Conservation (phyloP, 1,140 invertebrate species). For the Holcopasites calliopsidis region DNA sequence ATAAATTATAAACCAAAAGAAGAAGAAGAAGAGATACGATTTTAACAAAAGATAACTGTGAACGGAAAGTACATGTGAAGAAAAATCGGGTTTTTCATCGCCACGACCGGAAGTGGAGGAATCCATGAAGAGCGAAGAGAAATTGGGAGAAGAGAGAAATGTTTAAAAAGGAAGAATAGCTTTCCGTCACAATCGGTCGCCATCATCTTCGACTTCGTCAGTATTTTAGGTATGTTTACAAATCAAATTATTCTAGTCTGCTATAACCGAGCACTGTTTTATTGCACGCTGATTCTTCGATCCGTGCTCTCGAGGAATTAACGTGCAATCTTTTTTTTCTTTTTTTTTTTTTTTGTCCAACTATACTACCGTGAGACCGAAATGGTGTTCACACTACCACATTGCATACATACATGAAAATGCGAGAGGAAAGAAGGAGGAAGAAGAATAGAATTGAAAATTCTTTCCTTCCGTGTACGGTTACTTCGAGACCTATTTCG, state of each 20-base stretch:
- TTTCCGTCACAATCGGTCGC: constrained; percentile 69
- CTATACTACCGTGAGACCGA: neutral
- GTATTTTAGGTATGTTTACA: constrained; percentile 78
- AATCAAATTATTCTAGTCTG: constrained; percentile 79
- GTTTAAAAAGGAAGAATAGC: constrained; percentile 62
- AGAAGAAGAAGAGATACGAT: constrained; percentile 52
- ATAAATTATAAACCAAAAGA: constrained; percentile 70
- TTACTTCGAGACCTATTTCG: constrained; percentile 45
- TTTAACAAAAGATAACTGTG: constrained; percentile 8
- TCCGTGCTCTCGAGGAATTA: constrained; percentile 59
- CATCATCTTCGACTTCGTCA: constrained; percentile 73
- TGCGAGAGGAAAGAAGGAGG: constrained; percentile 7
- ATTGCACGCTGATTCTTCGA: constrained; percentile 47
- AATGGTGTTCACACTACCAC: neutral
- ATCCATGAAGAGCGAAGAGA: neutral
- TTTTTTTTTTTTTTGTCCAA: too few relatives aligned
- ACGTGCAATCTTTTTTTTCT: constrained; percentile 30
- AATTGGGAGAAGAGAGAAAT: constrained; percentile 44
- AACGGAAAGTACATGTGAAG: constrained; percentile 28
- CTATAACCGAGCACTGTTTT: constrained; percentile 68
- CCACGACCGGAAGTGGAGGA: constrained; percentile 1
- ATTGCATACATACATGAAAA: neutral
- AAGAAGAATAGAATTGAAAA: neutral
- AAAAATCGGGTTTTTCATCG: constrained; percentile 29
- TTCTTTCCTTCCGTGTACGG: constrained; percentile 21